Evolutionary conservation across 2,888 invertebrate genomes (phyloP), one percentile per base, ranked within the genome.

Genomic region (Eumacrocentrus americanus): DNA sequence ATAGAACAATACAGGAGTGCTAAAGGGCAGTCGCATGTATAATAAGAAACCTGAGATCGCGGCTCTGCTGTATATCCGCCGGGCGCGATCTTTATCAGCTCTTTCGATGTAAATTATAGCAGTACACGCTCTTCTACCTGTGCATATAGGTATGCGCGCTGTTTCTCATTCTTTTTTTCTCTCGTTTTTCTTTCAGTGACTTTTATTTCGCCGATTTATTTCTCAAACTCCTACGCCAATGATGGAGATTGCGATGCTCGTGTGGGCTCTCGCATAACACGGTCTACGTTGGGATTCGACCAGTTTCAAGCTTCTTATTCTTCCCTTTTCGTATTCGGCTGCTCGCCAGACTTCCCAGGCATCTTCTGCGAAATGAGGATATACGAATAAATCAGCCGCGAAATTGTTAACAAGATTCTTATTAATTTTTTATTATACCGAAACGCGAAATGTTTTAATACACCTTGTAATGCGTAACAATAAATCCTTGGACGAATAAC

Each of bases 41-140:
- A 40, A 40, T 40, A 37, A 12, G 34, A 44, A 34, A 16, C 54
- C 35, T n/a, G 34, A 14, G 20, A 29, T 47, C 47, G 37, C 23
- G 47, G 62, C 67, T 70, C 40, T n/a, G 70, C 9, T 29, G 29
- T 29, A 29, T 68, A 69, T 71, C 70, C 70, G 66, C 61, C 67
- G 73, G 74, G 73, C 71, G 74, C 72, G 71, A 73, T 73, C 72
- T 74, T 74, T 72, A 73, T 73, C 73, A 72, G 72, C 72, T 70
- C 71, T 69, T 73, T 73, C 73, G 72, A 74, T 73, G 72, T 74
- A 74, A 74, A 74, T 73, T 74, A 74, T 72, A 72, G 69, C 67
- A 65, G 67, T 68, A 63, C 62, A 58, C 63, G 38, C 46, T 60
- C 29, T 22, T 20, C 40, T 34, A 48, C 29, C 42, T 40, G 29